phyloP scores from a whole-genome alignment of 2,888 invertebrate genomes.

The Caenorhabditis japonica region DNA sequence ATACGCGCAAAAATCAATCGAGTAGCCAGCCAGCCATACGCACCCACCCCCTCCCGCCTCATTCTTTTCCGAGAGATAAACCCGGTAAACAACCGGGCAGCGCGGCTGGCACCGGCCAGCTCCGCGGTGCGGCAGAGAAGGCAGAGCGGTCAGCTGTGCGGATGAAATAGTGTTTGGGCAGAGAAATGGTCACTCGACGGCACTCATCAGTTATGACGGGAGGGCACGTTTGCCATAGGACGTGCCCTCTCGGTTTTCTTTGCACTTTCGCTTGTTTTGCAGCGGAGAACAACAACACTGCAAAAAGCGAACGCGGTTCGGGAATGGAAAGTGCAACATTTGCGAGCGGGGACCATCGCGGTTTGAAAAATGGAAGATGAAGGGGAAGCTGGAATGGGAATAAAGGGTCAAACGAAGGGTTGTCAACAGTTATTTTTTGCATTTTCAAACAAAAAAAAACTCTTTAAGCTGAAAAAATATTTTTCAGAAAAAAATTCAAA shows the following conservation, averaged over 20 bases:
- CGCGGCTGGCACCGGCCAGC: constrained; percentile 57
- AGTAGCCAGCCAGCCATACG: constrained; percentile 43
- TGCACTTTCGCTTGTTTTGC: constrained; percentile 43
- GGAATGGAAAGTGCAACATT: constrained; percentile 46
- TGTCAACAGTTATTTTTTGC: no score
- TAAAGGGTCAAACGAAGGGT: not conserved
- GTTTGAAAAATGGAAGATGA: not conserved
- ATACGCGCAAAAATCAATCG: constrained; percentile 48
- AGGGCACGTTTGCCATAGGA: constrained; percentile 54
- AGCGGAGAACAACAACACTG: constrained; percentile 53
- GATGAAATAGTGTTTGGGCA: constrained; percentile 17
- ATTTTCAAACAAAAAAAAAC: no score
- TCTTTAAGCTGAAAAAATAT: no score
- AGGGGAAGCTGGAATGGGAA: not conserved
- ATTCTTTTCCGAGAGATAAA: constrained; percentile 48
- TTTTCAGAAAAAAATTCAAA: no score
- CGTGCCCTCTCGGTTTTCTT: constrained; percentile 47
- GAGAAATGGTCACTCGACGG: constrained; percentile 34
- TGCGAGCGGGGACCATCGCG: constrained; percentile 34
- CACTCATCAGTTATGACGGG: constrained; percentile 50
- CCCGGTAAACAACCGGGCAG: constrained; percentile 55
- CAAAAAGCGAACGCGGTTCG: constrained; percentile 53
- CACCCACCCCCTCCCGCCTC: constrained; percentile 25
- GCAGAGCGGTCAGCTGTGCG: constrained; percentile 52
- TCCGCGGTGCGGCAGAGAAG: constrained; percentile 48